These are phyloP conservation scores for Papilio gigon DNA, from an alignment of 2,888 invertebrate species.

Conservation along the genomic window DNA sequence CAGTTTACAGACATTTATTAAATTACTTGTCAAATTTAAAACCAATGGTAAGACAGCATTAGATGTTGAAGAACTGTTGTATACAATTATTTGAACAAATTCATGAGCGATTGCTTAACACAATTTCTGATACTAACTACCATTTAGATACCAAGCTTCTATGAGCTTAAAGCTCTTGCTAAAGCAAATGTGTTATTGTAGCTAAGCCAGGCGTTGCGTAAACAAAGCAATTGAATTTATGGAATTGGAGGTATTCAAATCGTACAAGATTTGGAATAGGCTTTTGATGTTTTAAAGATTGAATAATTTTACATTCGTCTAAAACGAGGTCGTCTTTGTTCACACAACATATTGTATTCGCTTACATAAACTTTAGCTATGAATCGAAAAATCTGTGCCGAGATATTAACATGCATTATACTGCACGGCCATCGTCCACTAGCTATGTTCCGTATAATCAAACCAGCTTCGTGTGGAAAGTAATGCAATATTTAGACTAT, in stretches of 20 bases:
- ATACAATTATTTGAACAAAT: too few species aligned
- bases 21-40: background rate
- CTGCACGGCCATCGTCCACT: slow-evolving; percentile 5
- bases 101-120: too few species aligned
- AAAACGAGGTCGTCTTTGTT: slow-evolving; percentile 20
- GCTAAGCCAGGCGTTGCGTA: background rate
- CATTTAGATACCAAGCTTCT: too few species aligned
- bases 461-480: background rate
- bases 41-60: background rate
- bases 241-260: slow-evolving; percentile 3
- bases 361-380: slow-evolving; percentile 11
- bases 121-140: too few species aligned
- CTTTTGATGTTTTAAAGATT: slow-evolving; percentile 22
- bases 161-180: background rate
- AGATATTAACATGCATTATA: slow-evolving; percentile 15
- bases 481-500: slow-evolving; percentile 18
- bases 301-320: slow-evolving; percentile 20
- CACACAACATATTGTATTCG: background rate
- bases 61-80: background rate
- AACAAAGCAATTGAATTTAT: slow-evolving; percentile 14
- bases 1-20: background rate
- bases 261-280: background rate
- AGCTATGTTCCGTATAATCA: background rate
- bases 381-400: slow-evolving; percentile 17
- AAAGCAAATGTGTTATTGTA: background rate